Conservation (phyloP, 92 coral and sea anemone species). For the Palythoa grandis region DNA sequence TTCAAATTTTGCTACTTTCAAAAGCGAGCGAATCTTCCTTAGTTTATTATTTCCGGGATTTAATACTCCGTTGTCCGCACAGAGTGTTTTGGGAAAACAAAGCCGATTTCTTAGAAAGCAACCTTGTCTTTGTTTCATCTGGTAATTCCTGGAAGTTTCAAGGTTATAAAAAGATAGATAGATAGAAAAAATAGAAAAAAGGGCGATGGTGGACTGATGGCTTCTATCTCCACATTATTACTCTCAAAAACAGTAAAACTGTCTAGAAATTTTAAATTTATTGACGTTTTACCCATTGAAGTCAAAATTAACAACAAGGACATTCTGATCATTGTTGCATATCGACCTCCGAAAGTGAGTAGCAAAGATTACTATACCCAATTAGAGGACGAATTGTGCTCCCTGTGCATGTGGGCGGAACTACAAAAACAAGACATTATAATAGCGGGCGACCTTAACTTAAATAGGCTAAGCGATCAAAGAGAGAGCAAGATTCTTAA, state of each 20-base stretch:
- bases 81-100: too few relatives aligned
- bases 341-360: slow-evolving; percentile 27
- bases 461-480: slow-evolving; percentile 13
- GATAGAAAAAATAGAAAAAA: neutral
- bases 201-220: neutral
- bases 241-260: neutral
- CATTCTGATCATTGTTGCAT: neutral
- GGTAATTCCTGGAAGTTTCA: too few relatives aligned
- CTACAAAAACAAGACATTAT: slow-evolving; percentile 11
- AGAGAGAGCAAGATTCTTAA: slow-evolving; percentile 41
- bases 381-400: slow-evolving; percentile 8
- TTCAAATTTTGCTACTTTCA: too few relatives aligned
- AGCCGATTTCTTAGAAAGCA: too few relatives aligned
- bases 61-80: too few relatives aligned
- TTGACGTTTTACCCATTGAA: slow-evolving; percentile 34
- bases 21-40: too few relatives aligned
- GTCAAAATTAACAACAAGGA: slow-evolving; percentile 2
- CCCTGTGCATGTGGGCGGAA: slow-evolving; percentile 33
- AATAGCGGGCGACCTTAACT: slow-evolving; percentile 45
- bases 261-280: neutral
- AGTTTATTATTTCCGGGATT: too few relatives aligned
- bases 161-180: too few relatives aligned
- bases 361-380: slow-evolving; percentile 14
- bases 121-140: too few relatives aligned
- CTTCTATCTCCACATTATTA: neutral